Conservation (phyloP, 2,797 vertebrate genomes). For the Acomys russatus region DNA sequence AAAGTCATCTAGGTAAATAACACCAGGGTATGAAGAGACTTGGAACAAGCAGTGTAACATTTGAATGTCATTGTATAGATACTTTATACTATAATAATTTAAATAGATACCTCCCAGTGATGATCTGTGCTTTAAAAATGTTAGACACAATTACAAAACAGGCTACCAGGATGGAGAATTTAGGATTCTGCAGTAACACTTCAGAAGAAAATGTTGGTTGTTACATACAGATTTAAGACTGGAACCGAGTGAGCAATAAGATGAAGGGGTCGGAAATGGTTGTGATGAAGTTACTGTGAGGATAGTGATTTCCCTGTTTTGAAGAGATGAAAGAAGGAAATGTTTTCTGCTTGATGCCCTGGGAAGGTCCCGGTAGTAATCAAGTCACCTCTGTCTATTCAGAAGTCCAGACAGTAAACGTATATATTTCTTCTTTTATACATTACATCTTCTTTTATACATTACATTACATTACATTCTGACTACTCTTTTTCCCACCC, state of each 20-base stretch:
- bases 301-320: neutral
- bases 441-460: too few relatives aligned
- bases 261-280: neutral
- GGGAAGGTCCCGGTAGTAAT: neutral
- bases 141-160: neutral
- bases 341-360: neutral
- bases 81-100: neutral
- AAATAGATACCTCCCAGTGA: neutral
- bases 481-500: neutral
- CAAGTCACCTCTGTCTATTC: neutral
- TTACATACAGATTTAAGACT: neutral
- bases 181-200: neutral
- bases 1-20: neutral
- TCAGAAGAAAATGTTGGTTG: neutral
- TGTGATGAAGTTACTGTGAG: neutral
- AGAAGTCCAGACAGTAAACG: neutral
- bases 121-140: neutral
- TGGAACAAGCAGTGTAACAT: neutral
- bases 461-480: neutral
- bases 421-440: too few relatives aligned
- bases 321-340: neutral
- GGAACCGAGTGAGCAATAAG: neutral
- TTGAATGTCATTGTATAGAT: neutral
- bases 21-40: neutral
- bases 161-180: neutral